phyloP scores from a whole-genome alignment of 1,140 invertebrate species.

The Phortica variegata region DNA sequence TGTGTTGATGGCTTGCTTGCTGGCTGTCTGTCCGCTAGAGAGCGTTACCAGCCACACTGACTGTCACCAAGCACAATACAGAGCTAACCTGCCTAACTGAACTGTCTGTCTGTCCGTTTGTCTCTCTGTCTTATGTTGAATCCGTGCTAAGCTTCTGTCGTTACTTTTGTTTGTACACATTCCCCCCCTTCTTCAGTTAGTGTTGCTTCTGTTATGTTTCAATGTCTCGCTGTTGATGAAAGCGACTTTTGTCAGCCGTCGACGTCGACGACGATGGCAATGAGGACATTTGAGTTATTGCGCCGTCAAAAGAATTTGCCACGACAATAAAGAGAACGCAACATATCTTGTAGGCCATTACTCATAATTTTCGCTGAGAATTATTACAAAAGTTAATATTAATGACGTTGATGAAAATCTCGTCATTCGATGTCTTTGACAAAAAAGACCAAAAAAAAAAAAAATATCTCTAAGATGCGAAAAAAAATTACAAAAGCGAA shows the following conservation, averaged over 20 bases:
- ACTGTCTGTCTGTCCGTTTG: neutral
- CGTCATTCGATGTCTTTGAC: conserved; percentile 36
- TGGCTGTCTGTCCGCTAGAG: conserved; percentile 3
- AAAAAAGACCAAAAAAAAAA: conserved; percentile 25
- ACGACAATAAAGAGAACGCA: neutral
- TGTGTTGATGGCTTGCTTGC: conserved; percentile 30
- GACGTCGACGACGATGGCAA: too few species aligned
- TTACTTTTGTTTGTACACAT: too few species aligned
- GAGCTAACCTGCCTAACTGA: too few species aligned
- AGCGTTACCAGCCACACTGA: too few species aligned
- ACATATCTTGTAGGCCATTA: conserved; percentile 47
- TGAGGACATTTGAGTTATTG: conserved; percentile 30
- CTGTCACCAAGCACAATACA: too few species aligned
- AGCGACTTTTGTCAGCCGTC: too few species aligned
- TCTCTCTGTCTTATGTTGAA: neutral
- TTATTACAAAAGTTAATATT: conserved; percentile 56
- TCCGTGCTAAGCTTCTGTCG: conserved; percentile 3
- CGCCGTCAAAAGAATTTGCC: conserved; percentile 32
- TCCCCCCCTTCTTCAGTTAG: too few species aligned
- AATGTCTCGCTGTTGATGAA: too few species aligned
- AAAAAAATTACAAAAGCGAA: conserved; percentile 9
- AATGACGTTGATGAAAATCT: conserved; percentile 56
- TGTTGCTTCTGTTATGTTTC: too few species aligned
- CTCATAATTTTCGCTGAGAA: conserved; percentile 52
- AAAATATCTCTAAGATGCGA: conserved; percentile 7